These are phyloP conservation scores for Reinhardtius hippoglossoides DNA, from an alignment of 2,113 vertebrate species.

Conservation along the genomic window DNA sequence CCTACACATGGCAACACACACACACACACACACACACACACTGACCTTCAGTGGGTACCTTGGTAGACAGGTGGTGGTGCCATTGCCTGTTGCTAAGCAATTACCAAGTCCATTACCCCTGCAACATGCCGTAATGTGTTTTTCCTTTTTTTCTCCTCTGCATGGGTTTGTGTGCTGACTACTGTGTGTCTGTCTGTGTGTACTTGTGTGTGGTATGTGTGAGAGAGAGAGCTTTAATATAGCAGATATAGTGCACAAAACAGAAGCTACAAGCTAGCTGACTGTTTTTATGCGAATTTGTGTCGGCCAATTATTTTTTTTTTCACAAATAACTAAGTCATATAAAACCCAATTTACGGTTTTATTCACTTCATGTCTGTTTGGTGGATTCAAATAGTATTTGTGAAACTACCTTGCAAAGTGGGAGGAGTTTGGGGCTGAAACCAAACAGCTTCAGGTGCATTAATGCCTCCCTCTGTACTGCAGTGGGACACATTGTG, in stretches of 20 bases:
- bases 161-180: too few species aligned
- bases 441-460: conserved; percentile 3
- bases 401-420: not conserved
- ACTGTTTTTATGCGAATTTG: conserved; percentile 1
- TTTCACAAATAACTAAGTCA: too few species aligned
- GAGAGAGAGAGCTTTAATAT: conserved; percentile 24
- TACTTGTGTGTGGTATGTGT: conserved; percentile 8
- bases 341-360: too few species aligned
- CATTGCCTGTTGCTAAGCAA: conserved; percentile 78
- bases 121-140: conserved; percentile 60
- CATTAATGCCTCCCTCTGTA: conserved; percentile 9
- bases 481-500: not conserved
- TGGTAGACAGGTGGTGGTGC: conserved; percentile 74
- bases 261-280: not conserved
- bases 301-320: too few species aligned
- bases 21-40: conserved; percentile 27
- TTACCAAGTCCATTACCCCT: conserved; percentile 78
- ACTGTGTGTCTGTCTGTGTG: not conserved
- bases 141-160: not conserved
- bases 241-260: conserved; percentile 28
- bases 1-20: not conserved
- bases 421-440: too few species aligned
- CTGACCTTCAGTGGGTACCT: conserved; percentile 70
- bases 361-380: not conserved
- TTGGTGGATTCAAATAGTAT: not conserved